Percentiles rank a stretch among this genome's conserved stretches.
phyloP scores from a whole-genome alignment of 2,888 invertebrate genomes.

The Lagria hirta region DNA sequence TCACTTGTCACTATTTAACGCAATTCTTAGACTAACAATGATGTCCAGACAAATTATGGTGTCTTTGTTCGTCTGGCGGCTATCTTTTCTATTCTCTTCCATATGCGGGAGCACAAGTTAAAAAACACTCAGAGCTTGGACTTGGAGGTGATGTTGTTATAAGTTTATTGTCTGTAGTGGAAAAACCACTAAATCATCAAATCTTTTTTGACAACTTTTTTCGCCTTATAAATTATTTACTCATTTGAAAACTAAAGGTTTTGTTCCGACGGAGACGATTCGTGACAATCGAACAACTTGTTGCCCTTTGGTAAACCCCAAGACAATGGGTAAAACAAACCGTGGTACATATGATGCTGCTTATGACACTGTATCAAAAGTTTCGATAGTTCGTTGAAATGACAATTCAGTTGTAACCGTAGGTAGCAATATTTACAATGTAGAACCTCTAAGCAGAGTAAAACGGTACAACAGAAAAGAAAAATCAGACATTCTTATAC shows the following conservation, averaged over 20 bases:
- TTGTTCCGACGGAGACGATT: slow-evolving; percentile 12
- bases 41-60: slow-evolving; percentile 41
- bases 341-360: slow-evolving; percentile 17
- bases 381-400: slow-evolving; percentile 18
- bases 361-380: slow-evolving; percentile 7
- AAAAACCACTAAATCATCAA: slow-evolving; percentile 25
- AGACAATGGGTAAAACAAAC: slow-evolving; percentile 4
- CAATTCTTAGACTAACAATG: too few relatives aligned
- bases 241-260: slow-evolving; percentile 18
- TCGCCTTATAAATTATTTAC: slow-evolving; percentile 25
- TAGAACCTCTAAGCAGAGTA: slow-evolving; percentile 2
- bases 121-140: slow-evolving; percentile 20
- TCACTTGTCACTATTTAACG: too few relatives aligned
- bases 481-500: background rate
- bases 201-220: slow-evolving; percentile 36
- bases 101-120: slow-evolving; percentile 32
- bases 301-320: slow-evolving; percentile 4
- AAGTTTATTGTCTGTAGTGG: slow-evolving; percentile 30
- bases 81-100: slow-evolving; percentile 35
- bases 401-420: slow-evolving; percentile 21
- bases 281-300: slow-evolving; percentile 16
- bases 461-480: too few relatives aligned
- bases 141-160: slow-evolving; percentile 34
- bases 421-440: slow-evolving; percentile 4
- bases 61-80: slow-evolving; percentile 34